Evolutionary conservation across 2,113 vertebrate species (phyloP).

Genomic region (Sorex araneus): DNA sequence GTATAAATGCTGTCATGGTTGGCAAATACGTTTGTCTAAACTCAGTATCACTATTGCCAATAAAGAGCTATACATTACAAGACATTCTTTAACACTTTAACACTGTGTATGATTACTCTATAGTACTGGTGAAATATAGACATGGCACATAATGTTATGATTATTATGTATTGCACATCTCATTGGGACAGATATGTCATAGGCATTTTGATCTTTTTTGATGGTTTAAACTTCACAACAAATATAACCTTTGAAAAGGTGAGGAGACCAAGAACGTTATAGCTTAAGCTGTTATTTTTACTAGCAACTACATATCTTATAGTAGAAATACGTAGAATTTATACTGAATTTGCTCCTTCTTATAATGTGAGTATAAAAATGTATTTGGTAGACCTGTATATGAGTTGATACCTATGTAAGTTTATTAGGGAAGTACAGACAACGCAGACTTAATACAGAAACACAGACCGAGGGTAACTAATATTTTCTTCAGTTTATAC

Average conservation of each 20-base stretch:
- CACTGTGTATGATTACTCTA: neutral
- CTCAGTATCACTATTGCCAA: neutral
- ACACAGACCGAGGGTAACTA: neutral
- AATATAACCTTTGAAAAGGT: neutral
- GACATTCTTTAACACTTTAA: neutral
- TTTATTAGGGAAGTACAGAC: neutral
- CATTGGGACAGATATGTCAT: neutral
- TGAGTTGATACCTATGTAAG: neutral
- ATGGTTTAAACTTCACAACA: neutral
- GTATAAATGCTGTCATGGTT: too few species aligned
- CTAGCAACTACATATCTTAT: conserved; percentile 1
- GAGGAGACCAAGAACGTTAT: neutral
- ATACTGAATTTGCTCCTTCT: neutral
- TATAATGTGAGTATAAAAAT: neutral
- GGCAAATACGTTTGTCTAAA: neutral
- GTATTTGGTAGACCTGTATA: neutral
- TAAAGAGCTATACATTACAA: neutral
- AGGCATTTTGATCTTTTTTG: conserved; percentile 13
- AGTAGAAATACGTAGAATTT: neutral
- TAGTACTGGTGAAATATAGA: neutral
- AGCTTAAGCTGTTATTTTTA: neutral
- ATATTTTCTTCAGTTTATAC: neutral
- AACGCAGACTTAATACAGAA: neutral
- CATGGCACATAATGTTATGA: neutral
- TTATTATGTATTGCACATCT: neutral